Evolutionary conservation across 2,797 vertebrate species (phyloP).

Genomic region (Dermochelys coriacea): DNA sequence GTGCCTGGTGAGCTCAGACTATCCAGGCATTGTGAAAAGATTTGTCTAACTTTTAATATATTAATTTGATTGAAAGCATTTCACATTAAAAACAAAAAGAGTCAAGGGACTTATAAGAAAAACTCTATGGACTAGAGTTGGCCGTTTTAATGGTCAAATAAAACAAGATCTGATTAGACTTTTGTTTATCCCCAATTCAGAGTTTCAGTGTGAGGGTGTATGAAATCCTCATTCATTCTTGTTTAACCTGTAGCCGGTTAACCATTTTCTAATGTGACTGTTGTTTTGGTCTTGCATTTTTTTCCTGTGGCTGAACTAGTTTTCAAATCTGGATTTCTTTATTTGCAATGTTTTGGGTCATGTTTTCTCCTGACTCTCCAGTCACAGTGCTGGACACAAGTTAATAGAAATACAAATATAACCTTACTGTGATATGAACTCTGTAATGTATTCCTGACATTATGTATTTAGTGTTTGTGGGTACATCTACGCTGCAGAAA

Average conservation of each 20-base stretch:
- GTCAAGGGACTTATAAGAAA: neutral
- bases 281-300: neutral
- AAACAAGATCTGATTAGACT: neutral
- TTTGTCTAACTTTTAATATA: slow-evolving; percentile 15
- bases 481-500: neutral
- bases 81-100: neutral
- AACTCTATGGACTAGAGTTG: neutral
- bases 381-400: neutral
- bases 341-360: neutral
- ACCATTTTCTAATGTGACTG: neutral
- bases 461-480: neutral
- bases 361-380: neutral
- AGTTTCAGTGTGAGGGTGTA: neutral
- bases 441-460: neutral
- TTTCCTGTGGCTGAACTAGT: neutral
- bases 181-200: neutral
- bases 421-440: neutral
- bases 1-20: neutral
- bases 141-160: neutral
- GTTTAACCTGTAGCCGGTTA: neutral
- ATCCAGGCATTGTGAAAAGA: neutral
- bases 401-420: neutral
- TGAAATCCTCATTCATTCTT: neutral
- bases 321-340: neutral
- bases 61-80: slow-evolving; percentile 1